phyloP scores from a whole-genome alignment of 2,888 invertebrate genomes.

The Eledone cirrhosa region DNA sequence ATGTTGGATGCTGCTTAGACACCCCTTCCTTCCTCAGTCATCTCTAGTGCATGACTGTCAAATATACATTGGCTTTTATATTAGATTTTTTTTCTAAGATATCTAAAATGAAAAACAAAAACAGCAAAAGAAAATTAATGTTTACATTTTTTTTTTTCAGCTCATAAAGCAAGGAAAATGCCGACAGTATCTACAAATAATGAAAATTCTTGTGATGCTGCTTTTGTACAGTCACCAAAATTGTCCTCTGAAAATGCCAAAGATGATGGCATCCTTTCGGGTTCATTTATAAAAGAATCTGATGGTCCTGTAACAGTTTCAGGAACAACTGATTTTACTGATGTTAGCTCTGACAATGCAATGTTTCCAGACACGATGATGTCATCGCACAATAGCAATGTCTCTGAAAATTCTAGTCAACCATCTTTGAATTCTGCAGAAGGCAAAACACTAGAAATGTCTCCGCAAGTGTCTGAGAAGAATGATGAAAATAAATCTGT shows the following conservation, averaged over 20 bases:
- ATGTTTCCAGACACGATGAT: slow-evolving; percentile 54
- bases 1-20: too few relatives aligned
- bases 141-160: background rate
- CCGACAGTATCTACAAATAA: background rate
- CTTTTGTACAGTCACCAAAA: background rate
- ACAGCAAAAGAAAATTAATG: too few relatives aligned
- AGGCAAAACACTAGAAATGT: slow-evolving; percentile 8
- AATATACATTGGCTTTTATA: too few relatives aligned
- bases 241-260: background rate
- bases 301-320: background rate
- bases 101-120: too few relatives aligned
- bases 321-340: slow-evolving; percentile 19
- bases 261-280: background rate
- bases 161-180: background rate
- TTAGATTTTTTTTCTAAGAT: too few relatives aligned
- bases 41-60: too few relatives aligned
- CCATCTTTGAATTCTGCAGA: background rate
- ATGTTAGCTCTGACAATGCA: slow-evolving; percentile 55
- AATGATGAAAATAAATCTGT: background rate
- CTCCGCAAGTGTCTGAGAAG: background rate
- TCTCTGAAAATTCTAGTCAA: background rate
- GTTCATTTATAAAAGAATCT: background rate
- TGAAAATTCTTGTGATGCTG: slow-evolving; percentile 14
- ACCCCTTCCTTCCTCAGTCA: too few relatives aligned
- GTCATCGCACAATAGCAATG: background rate